A percentile compares a stretch with the other conserved stretches of the same genome.
Evolutionary conservation across 1,140 invertebrate species (phyloP).

Genomic region (Cotesia glomerata): DNA sequence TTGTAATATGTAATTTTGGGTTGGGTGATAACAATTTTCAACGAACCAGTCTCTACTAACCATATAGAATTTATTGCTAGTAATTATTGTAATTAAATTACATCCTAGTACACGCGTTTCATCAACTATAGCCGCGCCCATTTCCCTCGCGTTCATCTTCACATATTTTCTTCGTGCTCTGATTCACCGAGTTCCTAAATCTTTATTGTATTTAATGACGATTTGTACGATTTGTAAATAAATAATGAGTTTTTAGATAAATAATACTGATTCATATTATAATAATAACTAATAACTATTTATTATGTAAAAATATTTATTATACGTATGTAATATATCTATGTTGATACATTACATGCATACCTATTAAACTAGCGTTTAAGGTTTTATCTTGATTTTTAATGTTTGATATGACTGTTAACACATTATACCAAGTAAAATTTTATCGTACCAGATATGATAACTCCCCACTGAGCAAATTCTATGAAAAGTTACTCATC

Average conservation of each 20-base stretch:
- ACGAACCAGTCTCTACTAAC: slow-evolving; percentile 56
- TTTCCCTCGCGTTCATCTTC: slow-evolving; percentile 48
- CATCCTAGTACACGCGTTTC: slow-evolving; percentile 51
- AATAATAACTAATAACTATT: too few species aligned
- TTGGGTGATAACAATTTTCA: slow-evolving; percentile 46
- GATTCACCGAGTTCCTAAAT: not conserved
- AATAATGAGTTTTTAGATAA: too few species aligned
- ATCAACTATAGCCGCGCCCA: slow-evolving; percentile 44
- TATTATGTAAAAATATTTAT: too few species aligned
- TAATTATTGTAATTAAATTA: slow-evolving; percentile 56
- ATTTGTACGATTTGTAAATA: not conserved
- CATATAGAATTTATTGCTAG: slow-evolving; percentile 57
- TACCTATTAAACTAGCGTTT: not conserved
- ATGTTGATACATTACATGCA: too few species aligned
- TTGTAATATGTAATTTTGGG: slow-evolving; percentile 32
- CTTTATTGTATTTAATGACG: not conserved
- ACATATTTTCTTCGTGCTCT: slow-evolving; percentile 28
- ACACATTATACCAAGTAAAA: not conserved
- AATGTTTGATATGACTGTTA: too few species aligned
- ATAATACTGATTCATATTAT: not conserved
- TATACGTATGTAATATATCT: too few species aligned
- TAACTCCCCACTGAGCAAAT: not conserved
- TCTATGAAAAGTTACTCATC: not conserved
- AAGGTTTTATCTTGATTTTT: not conserved
- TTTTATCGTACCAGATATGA: not conserved